phyloP scores from a whole-genome alignment of 2,888 invertebrate species.

The Orthonevra nobilis region DNA sequence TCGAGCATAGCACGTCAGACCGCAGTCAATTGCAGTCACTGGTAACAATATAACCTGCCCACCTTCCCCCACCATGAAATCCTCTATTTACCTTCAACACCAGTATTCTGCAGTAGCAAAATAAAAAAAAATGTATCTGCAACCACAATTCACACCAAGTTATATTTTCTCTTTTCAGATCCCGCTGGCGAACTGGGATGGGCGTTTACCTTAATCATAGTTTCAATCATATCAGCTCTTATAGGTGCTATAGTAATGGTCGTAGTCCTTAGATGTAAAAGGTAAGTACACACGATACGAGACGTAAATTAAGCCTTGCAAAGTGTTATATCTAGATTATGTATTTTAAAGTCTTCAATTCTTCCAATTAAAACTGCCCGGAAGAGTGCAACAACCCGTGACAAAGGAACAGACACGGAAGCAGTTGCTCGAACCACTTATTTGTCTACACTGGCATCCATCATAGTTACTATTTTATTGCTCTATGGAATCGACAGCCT shows the following conservation, averaged over 20 bases:
- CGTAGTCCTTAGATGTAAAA: conserved; percentile 85
- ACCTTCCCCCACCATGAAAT: not conserved
- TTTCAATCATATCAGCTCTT: conserved; percentile 86
- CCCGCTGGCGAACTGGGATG: conserved; percentile 81
- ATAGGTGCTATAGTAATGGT: conserved; percentile 88
- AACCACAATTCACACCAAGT: conserved; percentile 59
- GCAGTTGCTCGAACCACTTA: conserved; percentile 14
- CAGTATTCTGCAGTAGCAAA: conserved; percentile 49
- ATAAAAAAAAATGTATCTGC: conserved; percentile 63
- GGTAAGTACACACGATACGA: conserved; percentile 75
- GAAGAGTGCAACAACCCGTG: not conserved
- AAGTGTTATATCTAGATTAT: conserved; percentile 56
- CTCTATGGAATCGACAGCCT: conserved; percentile 11
- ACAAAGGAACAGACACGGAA: conserved; percentile 47
- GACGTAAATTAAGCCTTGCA: conserved; percentile 17
- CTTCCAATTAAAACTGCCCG: conserved; percentile 54
- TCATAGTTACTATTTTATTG: conserved; percentile 15
- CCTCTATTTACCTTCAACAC: conserved; percentile 41
- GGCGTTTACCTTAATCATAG: conserved; percentile 86
- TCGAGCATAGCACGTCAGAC: conserved; percentile 54
- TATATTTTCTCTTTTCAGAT: conserved; percentile 75
- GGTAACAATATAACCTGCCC: conserved; percentile 34
- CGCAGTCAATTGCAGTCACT: conserved; percentile 45
- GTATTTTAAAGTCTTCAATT: conserved; percentile 50
- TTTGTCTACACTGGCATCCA: conserved; percentile 23